Conservation (phyloP, 2,797 vertebrate species). For the Lacerta viridis region DNA sequence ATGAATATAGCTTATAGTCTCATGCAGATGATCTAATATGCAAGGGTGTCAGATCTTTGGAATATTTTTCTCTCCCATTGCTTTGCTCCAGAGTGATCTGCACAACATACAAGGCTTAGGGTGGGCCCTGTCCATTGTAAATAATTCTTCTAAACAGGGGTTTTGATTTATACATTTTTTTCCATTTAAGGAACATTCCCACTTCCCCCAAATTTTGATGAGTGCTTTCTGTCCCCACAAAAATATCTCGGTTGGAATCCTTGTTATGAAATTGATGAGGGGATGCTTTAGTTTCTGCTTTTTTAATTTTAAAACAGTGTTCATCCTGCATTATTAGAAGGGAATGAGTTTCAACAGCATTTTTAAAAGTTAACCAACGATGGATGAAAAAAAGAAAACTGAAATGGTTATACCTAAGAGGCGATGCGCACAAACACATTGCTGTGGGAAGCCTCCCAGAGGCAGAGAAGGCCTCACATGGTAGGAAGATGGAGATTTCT, state of each 20-base stretch:
- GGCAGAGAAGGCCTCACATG: slow-evolving; percentile 12
- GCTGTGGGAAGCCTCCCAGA: slow-evolving; percentile 21
- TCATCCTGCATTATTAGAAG: slow-evolving; percentile 68
- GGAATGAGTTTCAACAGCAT: slow-evolving; percentile 66
- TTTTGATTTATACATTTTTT: slow-evolving; percentile 59
- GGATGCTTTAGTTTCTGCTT: slow-evolving; percentile 73
- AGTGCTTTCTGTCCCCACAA: slow-evolving; percentile 37
- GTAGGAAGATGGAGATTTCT: slow-evolving; percentile 36
- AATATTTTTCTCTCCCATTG: slow-evolving; percentile 15
- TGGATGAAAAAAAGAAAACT: slow-evolving; percentile 40
- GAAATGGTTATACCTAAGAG: slow-evolving; percentile 47
- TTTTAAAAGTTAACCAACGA: slow-evolving; percentile 43
- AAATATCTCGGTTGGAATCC: slow-evolving; percentile 44
- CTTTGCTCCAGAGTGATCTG: slow-evolving; percentile 49
- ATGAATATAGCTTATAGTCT: slow-evolving; percentile 63
- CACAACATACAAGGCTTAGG: slow-evolving; percentile 54
- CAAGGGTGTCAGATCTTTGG: slow-evolving; percentile 67
- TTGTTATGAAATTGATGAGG: slow-evolving; percentile 64
- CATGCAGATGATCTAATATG: slow-evolving; percentile 73
- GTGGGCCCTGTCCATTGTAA: slow-evolving; percentile 66
- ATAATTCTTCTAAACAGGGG: slow-evolving; percentile 50
- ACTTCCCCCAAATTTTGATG: slow-evolving; percentile 48
- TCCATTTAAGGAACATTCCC: slow-evolving; percentile 36
- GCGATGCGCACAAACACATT: slow-evolving; percentile 40
- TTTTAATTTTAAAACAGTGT: slow-evolving; percentile 21